Base-by-base conservation (phyloP, 35 echinoderm and acorn worm species). In the Apostichopus japonicus region DNA sequence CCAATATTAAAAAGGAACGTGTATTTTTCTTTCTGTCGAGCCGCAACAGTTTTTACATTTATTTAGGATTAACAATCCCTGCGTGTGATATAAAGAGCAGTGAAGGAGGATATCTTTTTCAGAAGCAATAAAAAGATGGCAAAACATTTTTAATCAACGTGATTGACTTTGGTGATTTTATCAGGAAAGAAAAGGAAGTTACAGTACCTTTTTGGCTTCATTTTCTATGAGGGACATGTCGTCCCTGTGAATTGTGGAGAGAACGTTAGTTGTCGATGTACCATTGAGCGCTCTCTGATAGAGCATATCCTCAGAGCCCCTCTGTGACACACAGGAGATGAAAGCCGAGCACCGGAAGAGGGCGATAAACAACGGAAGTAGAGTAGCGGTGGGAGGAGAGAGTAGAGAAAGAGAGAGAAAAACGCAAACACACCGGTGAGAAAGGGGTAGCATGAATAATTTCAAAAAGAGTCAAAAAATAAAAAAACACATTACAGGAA, bases 191-290 rank as follows among this genome's bases (percentile, higher is more conserved):
- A 73, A 89, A 89, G 63, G 63, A 52, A 6, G 11, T 89, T 89
- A 84, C 81, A 84, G 56, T 91, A 91, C 90, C 90, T 91, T 91
- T 79, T 91, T 91, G 90, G 90, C 90, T 58, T 91, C 90, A 77
- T 79, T 91, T 91, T 77, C 90, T 56, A 91, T 77, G 90, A 91
- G 90, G 90, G 90, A 91, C 90, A 91, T 91, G 72, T 91, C 90
- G 90, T 79, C 90, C 90, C 90, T 79, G 53, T 77, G 71, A 79
- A 91, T 91, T 89, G 86, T 89, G 76, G 90, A 91, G 90, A 91
- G 90, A 79, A 56, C 90, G 90, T 91, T 91, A 91, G 90, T 91
- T 77, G 90, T 79, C 77, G 90, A 79, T 91, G 90, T 78, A 91
- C 90, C 90, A 91, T 91, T 91, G 90, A 79, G 27, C 55, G 90